Evolutionary conservation across 2,113 vertebrate genomes (phyloP), one percentile per base, ranked within the genome.

Genomic region (Arothron firmamentum): DNA sequence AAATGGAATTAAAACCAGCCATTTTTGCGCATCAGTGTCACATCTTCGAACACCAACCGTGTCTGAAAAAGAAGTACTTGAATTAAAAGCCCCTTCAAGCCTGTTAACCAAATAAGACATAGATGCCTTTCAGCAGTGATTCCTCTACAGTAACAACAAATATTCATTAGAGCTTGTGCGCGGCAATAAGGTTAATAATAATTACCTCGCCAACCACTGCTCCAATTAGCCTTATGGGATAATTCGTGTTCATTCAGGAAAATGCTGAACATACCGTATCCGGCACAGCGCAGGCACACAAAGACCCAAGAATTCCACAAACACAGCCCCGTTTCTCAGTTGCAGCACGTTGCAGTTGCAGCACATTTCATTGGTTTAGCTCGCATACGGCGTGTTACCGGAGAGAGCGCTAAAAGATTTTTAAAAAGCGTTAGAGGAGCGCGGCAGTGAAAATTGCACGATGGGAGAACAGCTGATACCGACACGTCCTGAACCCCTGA

Each of bases 401-500:
- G 5, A 4, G 3, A 6, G n/a, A 15, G 6, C 14, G 0, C 20
- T 20, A 9, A 8, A 56, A 54, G 5, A 34, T 7, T 13, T 28
- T 10, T 63, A 52, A 65, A 65, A 17, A 10, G 1, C 19, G 61
- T 51, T 65, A 64, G 72, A 49, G 13, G 48, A 74, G 64, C 80
- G 65, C 75, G 70, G 80, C 75, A 71, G 65, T 38, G 64, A 64
- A 59, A 69, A 49, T 56, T 42, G 64, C 80, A 80, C 71, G 52
- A 46, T 73, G 61, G 77, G 78, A 83, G 59, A 75, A 78, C 70
- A 68, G 63, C 79, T 67, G 80, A 76, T 66, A 79, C 67, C 82
- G 71, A 74, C 67, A 77, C 69, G 70, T 84, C 82, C 54, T 75
- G 59, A 81, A 74, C 59, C 81, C 84, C 82, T 74, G 64, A 83